Base-by-base conservation (phyloP, 2,888 invertebrate species). In the Pandemis corylana region DNA sequence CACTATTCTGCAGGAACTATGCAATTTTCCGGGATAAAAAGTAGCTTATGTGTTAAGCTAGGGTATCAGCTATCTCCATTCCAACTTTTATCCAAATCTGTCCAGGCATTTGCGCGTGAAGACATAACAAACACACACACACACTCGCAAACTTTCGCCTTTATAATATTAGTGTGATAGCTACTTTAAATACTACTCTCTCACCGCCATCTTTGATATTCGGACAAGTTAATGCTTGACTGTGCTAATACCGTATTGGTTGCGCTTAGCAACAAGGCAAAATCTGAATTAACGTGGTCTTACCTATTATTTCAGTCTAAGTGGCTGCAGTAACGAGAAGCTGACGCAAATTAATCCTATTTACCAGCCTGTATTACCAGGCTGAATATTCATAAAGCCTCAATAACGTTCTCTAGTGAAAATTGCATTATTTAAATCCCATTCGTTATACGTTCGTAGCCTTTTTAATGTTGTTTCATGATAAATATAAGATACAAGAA, bases 281-380 rank as follows among this genome's bases (percentile, higher is more conserved):
- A 75, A 71, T 75, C 67, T 67, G 70, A 71, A 71, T 75, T 62
- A 42, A 13, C 59, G 69, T 74, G 74, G 69, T 74, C 69, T 74
- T 75, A 71, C 71, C 67, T 71, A 75, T 75, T 75, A 75, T 71
- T 71, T 75, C 63, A 59, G 67, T 63, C 71, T 66, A 75, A 75
- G 75, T 76, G 68, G 75, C 75, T 75, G 67, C 53, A 67, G 71
- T 65, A 53, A 56, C 53, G 49, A 75, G 77, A 80, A 80, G 79
- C 80, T 81, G 82, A 82, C 79, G 81, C 79, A 81, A 84, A 82
- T 83, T 82, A 83, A 83, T 81, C 82, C 79, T 82, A 82, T 84
- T 84, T 82, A 82, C 77, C 80, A 80, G 78, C 79, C 81, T 76
- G 76, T 80, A 82, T 80, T 82, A 80, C 79, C 78, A 77, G 79